Conservation (phyloP, 1,140 invertebrate species). For the Zaprionus davidi region DNA sequence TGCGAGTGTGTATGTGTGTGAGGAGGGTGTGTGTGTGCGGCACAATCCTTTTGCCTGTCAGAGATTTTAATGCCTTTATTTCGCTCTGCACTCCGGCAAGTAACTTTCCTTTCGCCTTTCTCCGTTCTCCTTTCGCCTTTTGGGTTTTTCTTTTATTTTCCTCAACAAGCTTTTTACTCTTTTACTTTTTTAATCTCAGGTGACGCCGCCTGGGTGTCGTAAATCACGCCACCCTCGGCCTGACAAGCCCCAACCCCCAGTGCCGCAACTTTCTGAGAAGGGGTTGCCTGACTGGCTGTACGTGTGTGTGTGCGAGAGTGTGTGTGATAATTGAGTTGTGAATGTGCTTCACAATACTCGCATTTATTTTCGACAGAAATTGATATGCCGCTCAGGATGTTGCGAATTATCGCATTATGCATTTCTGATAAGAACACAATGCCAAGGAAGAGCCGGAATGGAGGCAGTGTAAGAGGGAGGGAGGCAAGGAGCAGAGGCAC, state of each 20-base stretch:
- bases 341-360: conserved; percentile 56
- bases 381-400: conserved; percentile 71
- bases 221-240: conserved; percentile 69
- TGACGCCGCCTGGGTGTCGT: conserved; percentile 84
- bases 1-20: conserved; percentile 12
- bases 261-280: conserved; percentile 34
- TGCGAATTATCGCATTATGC: conserved; percentile 73
- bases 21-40: conserved; percentile 44
- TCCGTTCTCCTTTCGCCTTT: conserved; percentile 24
- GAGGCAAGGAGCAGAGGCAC: too few relatives aligned
- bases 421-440: conserved; percentile 50
- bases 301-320: conserved; percentile 29
- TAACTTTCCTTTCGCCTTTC: conserved; percentile 40
- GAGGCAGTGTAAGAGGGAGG: not conserved
- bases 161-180: conserved; percentile 80
- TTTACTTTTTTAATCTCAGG: conserved; percentile 84
- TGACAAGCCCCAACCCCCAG: not conserved
- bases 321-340: conserved; percentile 80
- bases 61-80: conserved; percentile 83
- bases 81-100: conserved; percentile 47
- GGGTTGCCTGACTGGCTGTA: conserved; percentile 39
- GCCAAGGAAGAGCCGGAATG: not conserved
- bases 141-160: conserved; percentile 42
- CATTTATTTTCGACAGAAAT: conserved; percentile 40
- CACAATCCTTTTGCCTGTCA: conserved; percentile 81